Conservation (phyloP, 2,888 invertebrate genomes). For the Eupelmus urozonus region DNA sequence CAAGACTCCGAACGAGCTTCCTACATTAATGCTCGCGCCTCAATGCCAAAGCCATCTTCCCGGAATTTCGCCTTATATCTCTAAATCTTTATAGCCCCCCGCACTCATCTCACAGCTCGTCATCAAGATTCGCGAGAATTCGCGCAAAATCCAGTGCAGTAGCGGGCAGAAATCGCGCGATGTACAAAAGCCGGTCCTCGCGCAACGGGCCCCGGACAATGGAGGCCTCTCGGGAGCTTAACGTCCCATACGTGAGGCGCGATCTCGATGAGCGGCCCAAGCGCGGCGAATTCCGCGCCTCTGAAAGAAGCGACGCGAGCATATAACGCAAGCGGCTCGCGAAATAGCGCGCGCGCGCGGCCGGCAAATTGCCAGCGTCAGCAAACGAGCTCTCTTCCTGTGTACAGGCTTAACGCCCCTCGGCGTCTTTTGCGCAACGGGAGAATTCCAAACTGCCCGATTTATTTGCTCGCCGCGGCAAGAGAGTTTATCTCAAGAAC, state of each 20-base stretch:
- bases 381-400: slow-evolving; percentile 19
- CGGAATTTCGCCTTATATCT: slow-evolving; percentile 43
- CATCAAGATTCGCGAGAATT: slow-evolving; percentile 43
- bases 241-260: slow-evolving; percentile 55
- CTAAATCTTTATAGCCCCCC: slow-evolving; percentile 38
- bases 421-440: neutral
- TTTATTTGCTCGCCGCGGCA: neutral
- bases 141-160: slow-evolving; percentile 3
- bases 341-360: slow-evolving; percentile 14
- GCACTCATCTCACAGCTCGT: neutral
- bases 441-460: no score
- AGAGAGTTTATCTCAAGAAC: neutral
- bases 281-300: slow-evolving; percentile 45
- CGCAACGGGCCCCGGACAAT: neutral
- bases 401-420: neutral
- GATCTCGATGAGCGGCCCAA: slow-evolving; percentile 50
- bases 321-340: slow-evolving; percentile 17
- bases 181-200: neutral
- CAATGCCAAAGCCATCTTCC: slow-evolving; percentile 46
- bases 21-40: no score
- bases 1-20: neutral
- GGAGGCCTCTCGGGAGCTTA: slow-evolving; percentile 7
- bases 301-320: slow-evolving; percentile 26
- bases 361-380: slow-evolving; percentile 5
- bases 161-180: neutral